Evolutionary conservation across 2,113 vertebrate species (phyloP).

Genomic region (Gavia stellata): DNA sequence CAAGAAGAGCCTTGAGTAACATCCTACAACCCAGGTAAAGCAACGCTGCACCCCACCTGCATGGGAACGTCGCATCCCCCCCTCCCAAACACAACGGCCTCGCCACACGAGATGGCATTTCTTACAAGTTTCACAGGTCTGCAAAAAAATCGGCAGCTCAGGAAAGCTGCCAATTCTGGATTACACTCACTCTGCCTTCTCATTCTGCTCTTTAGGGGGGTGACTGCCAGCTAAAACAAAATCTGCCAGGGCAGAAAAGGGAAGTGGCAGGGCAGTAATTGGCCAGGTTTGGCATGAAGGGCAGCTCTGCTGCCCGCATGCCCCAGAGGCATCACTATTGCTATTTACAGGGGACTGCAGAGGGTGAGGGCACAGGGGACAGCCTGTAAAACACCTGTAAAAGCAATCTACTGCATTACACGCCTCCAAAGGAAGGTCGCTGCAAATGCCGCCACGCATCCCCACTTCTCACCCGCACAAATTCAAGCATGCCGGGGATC

Average conservation of each 20-base stretch:
- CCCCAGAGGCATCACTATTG: background rate
- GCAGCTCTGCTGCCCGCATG: background rate
- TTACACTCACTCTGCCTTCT: background rate
- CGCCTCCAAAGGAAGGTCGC: background rate
- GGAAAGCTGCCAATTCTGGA: background rate
- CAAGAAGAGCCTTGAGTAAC: background rate
- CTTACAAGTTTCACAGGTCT: background rate
- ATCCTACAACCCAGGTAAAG: background rate
- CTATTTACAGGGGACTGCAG: background rate
- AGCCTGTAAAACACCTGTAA: accelerated
- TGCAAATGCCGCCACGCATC: background rate
- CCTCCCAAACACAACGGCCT: background rate
- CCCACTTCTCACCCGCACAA: accelerated
- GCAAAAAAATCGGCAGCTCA: background rate
- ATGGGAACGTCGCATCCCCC: background rate
- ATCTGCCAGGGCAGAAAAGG: background rate
- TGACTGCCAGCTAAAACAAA: background rate
- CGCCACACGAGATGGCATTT: background rate
- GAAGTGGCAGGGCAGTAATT: background rate
- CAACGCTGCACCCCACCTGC: background rate
- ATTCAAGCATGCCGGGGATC: background rate
- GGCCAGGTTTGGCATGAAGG: background rate
- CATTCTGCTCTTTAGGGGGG: background rate
- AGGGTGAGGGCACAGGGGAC: accelerated
- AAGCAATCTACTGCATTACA: background rate